phyloP scores from a whole-genome alignment of 2,888 invertebrate genomes.

The Microchrysa polita region DNA sequence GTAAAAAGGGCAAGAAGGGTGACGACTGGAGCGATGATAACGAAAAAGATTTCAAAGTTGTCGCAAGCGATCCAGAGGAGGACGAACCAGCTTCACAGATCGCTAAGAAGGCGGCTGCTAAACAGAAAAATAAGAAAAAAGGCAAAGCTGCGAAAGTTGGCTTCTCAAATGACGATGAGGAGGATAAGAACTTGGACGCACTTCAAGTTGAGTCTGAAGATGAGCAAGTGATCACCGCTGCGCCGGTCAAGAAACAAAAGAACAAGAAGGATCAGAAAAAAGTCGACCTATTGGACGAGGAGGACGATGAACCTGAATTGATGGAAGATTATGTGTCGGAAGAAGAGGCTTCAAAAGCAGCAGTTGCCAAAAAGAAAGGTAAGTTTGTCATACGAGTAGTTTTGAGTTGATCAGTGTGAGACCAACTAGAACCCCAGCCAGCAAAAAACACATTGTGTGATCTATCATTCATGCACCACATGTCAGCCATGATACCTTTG shows the following conservation, averaged over 20 bases:
- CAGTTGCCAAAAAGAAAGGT: not conserved
- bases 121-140: conserved; percentile 50
- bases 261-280: conserved; percentile 54
- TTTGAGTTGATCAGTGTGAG: too few relatives aligned
- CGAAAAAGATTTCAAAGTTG: conserved; percentile 50
- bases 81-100: conserved; percentile 37
- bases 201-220: conserved; percentile 58
- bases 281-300: conserved; percentile 17
- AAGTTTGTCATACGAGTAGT: too few relatives aligned
- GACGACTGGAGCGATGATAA: conserved; percentile 66
- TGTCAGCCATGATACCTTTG: too few relatives aligned
- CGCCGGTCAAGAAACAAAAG: conserved; percentile 61
- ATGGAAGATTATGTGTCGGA: conserved; percentile 56
- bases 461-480: too few relatives aligned
- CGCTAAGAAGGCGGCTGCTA: conserved; percentile 43
- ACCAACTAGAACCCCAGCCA: too few relatives aligned
- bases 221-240: conserved; percentile 53
- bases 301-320: conserved; percentile 55
- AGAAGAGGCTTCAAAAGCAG: conserved; percentile 45
- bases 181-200: conserved; percentile 53
- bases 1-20: conserved; percentile 66
- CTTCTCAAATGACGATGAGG: conserved; percentile 57
- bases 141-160: conserved; percentile 62
- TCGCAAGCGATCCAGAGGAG: conserved; percentile 47
- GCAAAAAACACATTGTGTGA: too few relatives aligned